phyloP scores from a whole-genome alignment of 2,888 invertebrate genomes.

The Xiphydria camelus region DNA sequence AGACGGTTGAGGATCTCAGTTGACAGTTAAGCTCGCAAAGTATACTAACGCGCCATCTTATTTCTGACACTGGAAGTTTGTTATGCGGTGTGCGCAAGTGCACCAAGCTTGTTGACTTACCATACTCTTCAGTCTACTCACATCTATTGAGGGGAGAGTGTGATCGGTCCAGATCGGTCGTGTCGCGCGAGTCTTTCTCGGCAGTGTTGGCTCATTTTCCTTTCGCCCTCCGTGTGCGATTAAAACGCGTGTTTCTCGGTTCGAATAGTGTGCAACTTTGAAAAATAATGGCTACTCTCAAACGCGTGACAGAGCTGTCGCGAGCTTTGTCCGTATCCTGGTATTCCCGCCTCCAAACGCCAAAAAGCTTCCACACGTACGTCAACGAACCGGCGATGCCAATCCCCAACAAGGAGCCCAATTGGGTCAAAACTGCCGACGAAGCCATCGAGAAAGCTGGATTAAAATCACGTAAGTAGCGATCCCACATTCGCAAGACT shows the following conservation, averaged over 20 bases:
- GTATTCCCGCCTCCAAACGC: conserved; percentile 28
- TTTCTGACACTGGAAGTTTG: too few relatives aligned
- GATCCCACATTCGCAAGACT: neutral
- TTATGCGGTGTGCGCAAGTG: too few relatives aligned
- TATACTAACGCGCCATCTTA: too few relatives aligned
- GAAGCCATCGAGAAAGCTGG: conserved; percentile 72
- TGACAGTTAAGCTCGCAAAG: too few relatives aligned
- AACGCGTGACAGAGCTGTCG: conserved; percentile 40
- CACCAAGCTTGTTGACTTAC: too few relatives aligned
- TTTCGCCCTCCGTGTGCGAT: conserved; percentile 6
- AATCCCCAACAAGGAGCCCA: conserved; percentile 71
- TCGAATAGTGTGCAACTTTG: neutral
- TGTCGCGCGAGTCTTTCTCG: too few relatives aligned
- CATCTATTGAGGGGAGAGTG: too few relatives aligned
- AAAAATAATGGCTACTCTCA: conserved; percentile 44
- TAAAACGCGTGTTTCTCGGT: neutral
- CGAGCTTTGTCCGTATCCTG: conserved; percentile 38
- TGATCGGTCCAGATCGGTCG: too few relatives aligned
- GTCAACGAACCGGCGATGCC: conserved; percentile 82
- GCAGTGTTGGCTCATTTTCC: conserved; percentile 18
- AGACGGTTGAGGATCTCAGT: neutral
- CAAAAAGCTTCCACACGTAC: conserved; percentile 75
- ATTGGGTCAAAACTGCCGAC: conserved; percentile 68
- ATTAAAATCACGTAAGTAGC: conserved; percentile 76
- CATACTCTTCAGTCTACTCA: too few relatives aligned